Percentiles rank a stretch among this genome's conserved stretches.
Conservation (phyloP, 2,797 vertebrate species). For the Borostomias antarcticus region DNA sequence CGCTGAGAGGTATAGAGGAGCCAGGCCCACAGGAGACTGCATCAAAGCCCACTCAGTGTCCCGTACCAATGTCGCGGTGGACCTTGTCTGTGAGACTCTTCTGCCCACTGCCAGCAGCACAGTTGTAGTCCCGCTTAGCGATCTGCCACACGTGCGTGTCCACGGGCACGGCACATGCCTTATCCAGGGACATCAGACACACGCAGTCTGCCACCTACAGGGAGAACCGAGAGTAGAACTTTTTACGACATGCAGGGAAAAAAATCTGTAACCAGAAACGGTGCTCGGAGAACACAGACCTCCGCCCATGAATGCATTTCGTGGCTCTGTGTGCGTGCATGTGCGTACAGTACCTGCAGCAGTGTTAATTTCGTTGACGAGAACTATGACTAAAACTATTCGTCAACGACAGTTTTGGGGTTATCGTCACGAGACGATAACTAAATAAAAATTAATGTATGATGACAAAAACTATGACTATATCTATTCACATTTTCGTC, state of each 20-base stretch:
- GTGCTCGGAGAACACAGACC: no score
- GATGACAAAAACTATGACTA: no score
- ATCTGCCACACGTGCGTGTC: conserved; percentile 96
- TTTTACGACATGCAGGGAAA: not conserved
- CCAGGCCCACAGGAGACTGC: no score
- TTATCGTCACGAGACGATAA: no score
- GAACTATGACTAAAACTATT: no score
- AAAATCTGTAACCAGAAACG: not conserved
- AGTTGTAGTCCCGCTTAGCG: conserved; percentile 84
- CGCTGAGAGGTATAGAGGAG: not conserved
- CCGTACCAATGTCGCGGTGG: conserved; percentile 87
- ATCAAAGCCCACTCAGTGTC: not conserved
- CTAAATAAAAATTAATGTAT: no score
- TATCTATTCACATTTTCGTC: no score
- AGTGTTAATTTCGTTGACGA: no score
- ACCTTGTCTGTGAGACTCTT: conserved; percentile 85
- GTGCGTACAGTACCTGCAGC: no score
- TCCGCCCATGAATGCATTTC: no score
- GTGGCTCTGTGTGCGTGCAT: no score
- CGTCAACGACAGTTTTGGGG: no score
- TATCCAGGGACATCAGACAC: conserved; percentile 93
- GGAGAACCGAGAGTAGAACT: not conserved
- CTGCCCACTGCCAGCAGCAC: conserved; percentile 60
- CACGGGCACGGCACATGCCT: conserved; percentile 87
- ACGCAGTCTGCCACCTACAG: conserved; percentile 92